Evolutionary conservation across 2,113 vertebrate genomes (phyloP), one percentile per base, ranked within the genome.

Genomic region (Paralichthys olivaceus): DNA sequence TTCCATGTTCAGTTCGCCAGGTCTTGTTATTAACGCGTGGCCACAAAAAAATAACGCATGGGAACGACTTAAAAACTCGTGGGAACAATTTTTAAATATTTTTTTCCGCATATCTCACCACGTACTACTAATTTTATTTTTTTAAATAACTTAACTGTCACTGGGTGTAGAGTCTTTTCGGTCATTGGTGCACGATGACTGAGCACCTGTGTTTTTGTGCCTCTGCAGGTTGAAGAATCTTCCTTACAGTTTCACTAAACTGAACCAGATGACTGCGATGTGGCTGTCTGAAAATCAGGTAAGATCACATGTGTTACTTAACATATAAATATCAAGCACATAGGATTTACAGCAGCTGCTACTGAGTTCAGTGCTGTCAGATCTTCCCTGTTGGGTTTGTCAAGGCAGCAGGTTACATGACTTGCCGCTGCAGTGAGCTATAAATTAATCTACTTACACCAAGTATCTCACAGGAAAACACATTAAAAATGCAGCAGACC

Each of bases 231-330:
- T 99, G 87, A 99, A 95, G 92, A 96, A 96, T 92, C 96, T 99
- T 75, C 98, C 98, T 1, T 99, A 96, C 93, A 98, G 95, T 67
- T 99, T 99, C 93, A 98, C 97, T 81, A 97, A 97, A 81, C 92
- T 99, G 60, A 97, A 93, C 55, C 97, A 99, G 55, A 95, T 99
- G 88, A 98, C 98, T 53, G 98, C 98, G 17, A 97, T 99, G 96
- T 99, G 98, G 98, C 93, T 99, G 60, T 99, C 98, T 65, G 98
- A 99, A 91, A 99, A 99, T 89, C 98, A 99, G 97, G 98, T 99
- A 76, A 86, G 81, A 13, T 12, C 4, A 29, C 54, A 29, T 15
- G 12, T 45, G 22, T 73, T 40, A 43, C 34, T 17, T 5, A 20
- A 14, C 47, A 17, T n/a, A 53, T 67, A 22, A 47, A 58, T 54